Evolutionary conservation across 2,888 invertebrate species (phyloP).

Genomic region (Xiphydria camelus): DNA sequence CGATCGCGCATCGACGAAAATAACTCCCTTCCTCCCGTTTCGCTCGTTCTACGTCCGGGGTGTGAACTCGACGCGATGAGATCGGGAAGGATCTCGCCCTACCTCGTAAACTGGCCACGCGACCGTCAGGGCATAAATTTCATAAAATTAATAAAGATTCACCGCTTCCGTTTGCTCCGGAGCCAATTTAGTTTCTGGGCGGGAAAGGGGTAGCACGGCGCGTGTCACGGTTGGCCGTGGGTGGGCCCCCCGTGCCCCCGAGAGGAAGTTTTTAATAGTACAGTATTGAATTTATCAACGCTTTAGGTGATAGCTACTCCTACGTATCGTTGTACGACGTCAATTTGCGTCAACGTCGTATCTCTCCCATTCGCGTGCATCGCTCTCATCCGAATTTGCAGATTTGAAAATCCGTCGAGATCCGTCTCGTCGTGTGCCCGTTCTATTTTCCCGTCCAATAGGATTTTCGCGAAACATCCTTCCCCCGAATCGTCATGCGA

Average conservation of each 20-base stretch:
- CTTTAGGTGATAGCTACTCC: not conserved
- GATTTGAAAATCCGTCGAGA: too few species aligned
- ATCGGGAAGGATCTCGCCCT: not conserved
- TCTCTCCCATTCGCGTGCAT: too few species aligned
- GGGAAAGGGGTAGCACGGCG: not conserved
- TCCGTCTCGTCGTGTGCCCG: too few species aligned
- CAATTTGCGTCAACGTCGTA: too few species aligned
- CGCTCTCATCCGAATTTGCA: too few species aligned
- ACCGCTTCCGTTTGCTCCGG: constrained; percentile 33
- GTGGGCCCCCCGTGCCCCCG: not conserved
- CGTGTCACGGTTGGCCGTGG: not conserved
- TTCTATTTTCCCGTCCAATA: too few species aligned
- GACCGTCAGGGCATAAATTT: constrained; percentile 38
- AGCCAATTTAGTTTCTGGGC: not conserved
- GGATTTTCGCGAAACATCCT: too few species aligned
- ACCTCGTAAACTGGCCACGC: constrained; percentile 20
- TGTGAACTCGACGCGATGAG: not conserved
- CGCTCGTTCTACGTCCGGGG: not conserved
- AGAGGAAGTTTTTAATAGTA: not conserved
- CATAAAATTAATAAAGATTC: constrained; percentile 44
- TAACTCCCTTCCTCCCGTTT: not conserved
- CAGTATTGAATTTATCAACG: not conserved
- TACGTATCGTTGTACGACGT: too few species aligned
- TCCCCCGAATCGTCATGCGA: too few species aligned
- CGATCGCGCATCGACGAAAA: not conserved